These are phyloP conservation scores for Abrostola tripartita DNA, from an alignment of 2,888 invertebrate species.

Conservation along the genomic window DNA sequence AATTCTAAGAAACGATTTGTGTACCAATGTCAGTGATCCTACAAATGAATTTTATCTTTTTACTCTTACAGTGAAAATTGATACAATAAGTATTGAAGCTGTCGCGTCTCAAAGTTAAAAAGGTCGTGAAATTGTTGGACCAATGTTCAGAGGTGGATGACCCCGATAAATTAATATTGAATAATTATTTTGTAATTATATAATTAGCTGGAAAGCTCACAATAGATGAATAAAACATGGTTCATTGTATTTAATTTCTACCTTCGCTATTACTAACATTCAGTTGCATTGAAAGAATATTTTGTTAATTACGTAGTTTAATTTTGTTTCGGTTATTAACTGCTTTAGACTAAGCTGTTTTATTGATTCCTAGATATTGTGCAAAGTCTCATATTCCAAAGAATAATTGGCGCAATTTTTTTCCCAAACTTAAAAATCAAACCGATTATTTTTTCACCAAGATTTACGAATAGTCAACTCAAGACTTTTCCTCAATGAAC, in stretches of 20 bases:
- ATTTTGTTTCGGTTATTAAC: too few relatives aligned
- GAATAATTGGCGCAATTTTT: too few relatives aligned
- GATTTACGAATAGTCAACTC: background rate
- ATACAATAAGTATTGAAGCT: background rate
- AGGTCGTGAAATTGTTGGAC: slow-evolving; percentile 5
- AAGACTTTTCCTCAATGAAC: background rate
- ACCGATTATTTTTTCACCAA: too few relatives aligned
- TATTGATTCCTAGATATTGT: too few relatives aligned
- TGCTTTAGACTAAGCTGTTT: too few relatives aligned
- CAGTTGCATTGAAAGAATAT: too few relatives aligned
- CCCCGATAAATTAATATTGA: slow-evolving; percentile 10
- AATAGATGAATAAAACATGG: background rate
- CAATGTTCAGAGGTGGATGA: slow-evolving; percentile 28
- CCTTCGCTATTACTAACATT: too few relatives aligned
- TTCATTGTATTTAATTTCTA: too few relatives aligned
- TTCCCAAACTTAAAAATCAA: too few relatives aligned
- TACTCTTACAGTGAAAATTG: slow-evolving; percentile 2
- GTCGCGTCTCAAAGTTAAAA: slow-evolving; percentile 11
- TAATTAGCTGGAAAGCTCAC: background rate
- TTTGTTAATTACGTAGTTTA: too few relatives aligned
- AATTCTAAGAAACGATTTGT: background rate
- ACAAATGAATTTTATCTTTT: background rate
- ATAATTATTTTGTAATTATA: background rate
- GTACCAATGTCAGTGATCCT: background rate
- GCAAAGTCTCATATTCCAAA: too few relatives aligned